Evolutionary conservation across 1,140 invertebrate species (phyloP).

Genomic region (Mycetomoellerius zeteki): DNA sequence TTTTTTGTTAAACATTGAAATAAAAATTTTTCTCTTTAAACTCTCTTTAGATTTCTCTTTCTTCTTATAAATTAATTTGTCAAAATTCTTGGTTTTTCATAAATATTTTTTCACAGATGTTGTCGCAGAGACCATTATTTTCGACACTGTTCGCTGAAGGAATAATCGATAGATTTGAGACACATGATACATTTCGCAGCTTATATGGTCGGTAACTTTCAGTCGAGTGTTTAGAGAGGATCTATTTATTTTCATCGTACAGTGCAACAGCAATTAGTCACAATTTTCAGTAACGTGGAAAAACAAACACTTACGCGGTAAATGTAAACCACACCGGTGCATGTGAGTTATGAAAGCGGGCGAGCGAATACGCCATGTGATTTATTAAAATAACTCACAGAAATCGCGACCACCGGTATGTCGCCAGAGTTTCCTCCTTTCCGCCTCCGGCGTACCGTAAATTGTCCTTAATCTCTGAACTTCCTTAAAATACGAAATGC

Average conservation of each 20-base stretch:
- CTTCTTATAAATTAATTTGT: not conserved
- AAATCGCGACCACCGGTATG: not conserved
- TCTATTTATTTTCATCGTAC: constrained; percentile 52
- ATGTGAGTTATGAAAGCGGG: constrained; percentile 44
- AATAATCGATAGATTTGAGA: not conserved
- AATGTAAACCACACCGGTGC: constrained; percentile 26
- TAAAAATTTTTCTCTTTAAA: not conserved
- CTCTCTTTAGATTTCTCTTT: too few relatives aligned
- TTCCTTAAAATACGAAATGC: constrained; percentile 50
- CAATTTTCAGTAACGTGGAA: constrained; percentile 57
- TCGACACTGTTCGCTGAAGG: too few relatives aligned
- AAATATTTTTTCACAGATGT: not conserved
- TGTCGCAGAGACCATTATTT: not conserved
- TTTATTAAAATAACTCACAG: constrained; percentile 65
- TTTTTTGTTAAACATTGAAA: not conserved
- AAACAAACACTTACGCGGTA: constrained; percentile 23
- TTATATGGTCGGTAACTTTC: constrained; percentile 11
- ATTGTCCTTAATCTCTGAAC: constrained; percentile 53
- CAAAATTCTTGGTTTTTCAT: not conserved
- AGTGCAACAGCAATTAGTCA: constrained; percentile 44
- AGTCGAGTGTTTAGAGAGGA: constrained; percentile 23
- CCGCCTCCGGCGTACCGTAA: constrained; percentile 31
- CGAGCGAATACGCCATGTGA: constrained; percentile 20
- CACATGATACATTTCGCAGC: not conserved
- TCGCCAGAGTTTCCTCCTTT: not conserved